Base-by-base conservation (phyloP, 2,113 vertebrate species). In the Pachycephala philippinensis region DNA sequence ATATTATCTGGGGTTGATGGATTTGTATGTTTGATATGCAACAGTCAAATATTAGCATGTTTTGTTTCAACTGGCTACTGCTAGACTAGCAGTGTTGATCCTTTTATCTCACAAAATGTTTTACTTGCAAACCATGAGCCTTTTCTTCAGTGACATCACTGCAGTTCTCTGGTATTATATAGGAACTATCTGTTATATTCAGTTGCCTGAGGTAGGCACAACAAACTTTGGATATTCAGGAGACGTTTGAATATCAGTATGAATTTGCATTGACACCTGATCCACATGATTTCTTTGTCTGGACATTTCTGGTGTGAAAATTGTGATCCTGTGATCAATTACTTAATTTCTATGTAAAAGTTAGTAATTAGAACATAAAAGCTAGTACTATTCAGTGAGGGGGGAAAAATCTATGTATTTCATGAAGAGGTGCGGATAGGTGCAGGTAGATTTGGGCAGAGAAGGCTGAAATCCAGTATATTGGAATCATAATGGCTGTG, bases 381-480 rank as follows among this genome's bases (percentile, higher is more conserved):
- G 24, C 26, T 56, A 49, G 19, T 40, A 19, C 37, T 61, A 4
- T 6, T 31, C 19, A 28, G 19, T 5, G 9, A 39, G 5, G 24
- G 6, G 0, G 2, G 3, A 15, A 15, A 45, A 52, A 78, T 11
- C 10, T 74, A 0, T 31, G 7, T 7, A 5, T 50, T 17, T 70
- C 3, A 3, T 42, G 31, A 53, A 15, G n/a, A 45, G 28, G 7
- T 75, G 59, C 24, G 37, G 3, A 26, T 50, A 35, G n/a, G 12
- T 75, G 42, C 21, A 33, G 3, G 10, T 54, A 49, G n/a, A 56
- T 68, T 53, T 89, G 33, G 20, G 24, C 40, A 63, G 26, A 33
- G 42, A 53, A 30, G 26, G 26, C 35, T 66, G 19, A 84, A 88
- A 53, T 65, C 5, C 19, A 42, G 1, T 40, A 10, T 61, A 5